phyloP scores from a whole-genome alignment of 2,113 vertebrate genomes.

The Cettia cetti region DNA sequence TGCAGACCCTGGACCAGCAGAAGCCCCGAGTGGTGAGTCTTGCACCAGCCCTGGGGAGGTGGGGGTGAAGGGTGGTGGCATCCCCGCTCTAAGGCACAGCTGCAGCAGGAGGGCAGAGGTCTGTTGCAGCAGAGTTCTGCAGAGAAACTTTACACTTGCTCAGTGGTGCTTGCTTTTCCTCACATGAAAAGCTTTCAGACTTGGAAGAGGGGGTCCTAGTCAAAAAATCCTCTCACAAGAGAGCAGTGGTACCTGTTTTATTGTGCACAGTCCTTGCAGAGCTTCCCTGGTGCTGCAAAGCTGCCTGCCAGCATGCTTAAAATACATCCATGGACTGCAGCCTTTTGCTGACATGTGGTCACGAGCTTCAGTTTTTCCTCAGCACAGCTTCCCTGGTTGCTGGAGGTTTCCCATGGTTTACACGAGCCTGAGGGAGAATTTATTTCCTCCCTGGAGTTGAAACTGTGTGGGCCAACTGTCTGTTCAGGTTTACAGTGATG shows the following conservation, averaged over 20 bases:
- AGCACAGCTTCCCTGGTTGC: not conserved
- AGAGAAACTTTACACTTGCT: not conserved
- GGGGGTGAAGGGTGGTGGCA: not conserved
- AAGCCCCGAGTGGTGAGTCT: constrained; percentile 89
- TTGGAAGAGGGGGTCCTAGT: not conserved
- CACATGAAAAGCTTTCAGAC: not conserved
- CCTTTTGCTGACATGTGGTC: not conserved
- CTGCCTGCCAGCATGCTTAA: not conserved
- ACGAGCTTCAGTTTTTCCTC: not conserved
- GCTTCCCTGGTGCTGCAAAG: not conserved
- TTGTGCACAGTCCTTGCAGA: not conserved
- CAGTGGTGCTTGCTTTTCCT: not conserved
- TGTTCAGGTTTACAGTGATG: not conserved
- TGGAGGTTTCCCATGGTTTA: constrained; percentile 24
- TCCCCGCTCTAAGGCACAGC: fast-evolving
- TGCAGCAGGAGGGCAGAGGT: not conserved
- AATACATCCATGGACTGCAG: not conserved
- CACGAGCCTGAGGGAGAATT: not conserved
- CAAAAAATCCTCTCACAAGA: fast-evolving
- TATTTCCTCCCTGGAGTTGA: not conserved
- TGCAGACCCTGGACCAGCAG: constrained; percentile 86
- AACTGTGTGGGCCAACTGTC: not conserved
- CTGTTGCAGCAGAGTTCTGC: not conserved
- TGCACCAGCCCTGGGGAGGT: not conserved
- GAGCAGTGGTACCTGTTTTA: not conserved